phyloP scores from a whole-genome alignment of 2,797 vertebrate genomes.

The Kryptolebias ocellatus region DNA sequence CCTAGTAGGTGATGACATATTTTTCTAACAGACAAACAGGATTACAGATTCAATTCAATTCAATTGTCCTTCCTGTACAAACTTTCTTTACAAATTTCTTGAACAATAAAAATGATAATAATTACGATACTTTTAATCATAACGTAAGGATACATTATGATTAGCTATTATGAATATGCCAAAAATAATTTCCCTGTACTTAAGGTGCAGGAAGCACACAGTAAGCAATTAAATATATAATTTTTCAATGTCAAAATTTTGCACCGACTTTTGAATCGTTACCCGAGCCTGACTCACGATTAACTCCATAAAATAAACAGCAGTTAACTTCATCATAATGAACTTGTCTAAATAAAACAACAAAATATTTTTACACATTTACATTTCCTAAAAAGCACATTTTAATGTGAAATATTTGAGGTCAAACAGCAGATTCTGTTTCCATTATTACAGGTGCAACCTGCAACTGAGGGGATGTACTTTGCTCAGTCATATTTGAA shows the following conservation, averaged over 20 bases:
- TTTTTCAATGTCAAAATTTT: slow-evolving; percentile 46
- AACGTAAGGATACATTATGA: neutral
- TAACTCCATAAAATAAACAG: neutral
- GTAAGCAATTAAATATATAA: slow-evolving; percentile 42
- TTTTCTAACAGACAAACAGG: no score
- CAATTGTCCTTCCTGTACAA: no score
- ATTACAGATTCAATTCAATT: no score
- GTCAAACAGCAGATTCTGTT: no score
- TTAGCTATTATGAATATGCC: neutral
- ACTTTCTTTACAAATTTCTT: no score
- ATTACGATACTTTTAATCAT: slow-evolving; percentile 8
- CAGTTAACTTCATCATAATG: no score
- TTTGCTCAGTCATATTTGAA: slow-evolving; percentile 74
- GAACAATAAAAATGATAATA: no score
- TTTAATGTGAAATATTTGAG: no score
- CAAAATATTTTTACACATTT: no score
- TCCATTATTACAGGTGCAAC: slow-evolving; percentile 25
- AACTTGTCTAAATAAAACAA: no score
- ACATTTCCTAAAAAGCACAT: no score
- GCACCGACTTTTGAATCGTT: neutral
- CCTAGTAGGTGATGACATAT: no score
- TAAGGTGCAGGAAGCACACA: slow-evolving; percentile 29
- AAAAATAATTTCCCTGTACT: slow-evolving; percentile 30
- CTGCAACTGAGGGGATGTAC: slow-evolving; percentile 59
- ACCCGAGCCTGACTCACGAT: neutral